Conservation (phyloP, 2,113 vertebrate genomes). For the Eolophus roseicapilla region DNA sequence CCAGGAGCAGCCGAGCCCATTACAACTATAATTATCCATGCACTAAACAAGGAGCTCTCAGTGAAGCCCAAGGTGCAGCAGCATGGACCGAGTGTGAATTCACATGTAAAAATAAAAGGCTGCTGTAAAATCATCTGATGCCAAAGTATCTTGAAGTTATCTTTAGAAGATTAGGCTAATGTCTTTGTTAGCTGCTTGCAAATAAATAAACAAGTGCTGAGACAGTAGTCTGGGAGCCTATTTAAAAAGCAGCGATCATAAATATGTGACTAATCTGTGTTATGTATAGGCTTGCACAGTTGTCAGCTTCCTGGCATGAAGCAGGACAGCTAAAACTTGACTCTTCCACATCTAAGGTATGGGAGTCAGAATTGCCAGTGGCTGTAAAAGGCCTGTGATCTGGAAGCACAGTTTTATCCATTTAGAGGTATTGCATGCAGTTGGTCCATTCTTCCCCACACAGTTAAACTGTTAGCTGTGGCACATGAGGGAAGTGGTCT, state of each 20-base stretch:
- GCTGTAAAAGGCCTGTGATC: conserved; percentile 6
- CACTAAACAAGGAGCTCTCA: conserved; percentile 9
- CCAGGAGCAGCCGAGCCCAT: background rate
- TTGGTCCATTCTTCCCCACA: background rate
- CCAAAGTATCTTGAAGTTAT: conserved; percentile 23
- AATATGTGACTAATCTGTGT: conserved; percentile 46
- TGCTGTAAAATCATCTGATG: conserved; percentile 36
- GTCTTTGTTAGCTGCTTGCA: conserved; percentile 49
- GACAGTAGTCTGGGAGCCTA: conserved; percentile 36
- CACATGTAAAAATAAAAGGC: conserved; percentile 43
- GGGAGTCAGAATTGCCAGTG: background rate
- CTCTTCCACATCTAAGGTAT: background rate
- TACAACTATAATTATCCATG: conserved; percentile 56
- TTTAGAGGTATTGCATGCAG: background rate
- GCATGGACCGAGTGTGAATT: background rate
- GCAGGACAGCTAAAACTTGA: background rate
- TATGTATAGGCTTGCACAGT: conserved; percentile 25
- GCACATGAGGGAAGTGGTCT: background rate
- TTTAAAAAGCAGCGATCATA: conserved; percentile 7
- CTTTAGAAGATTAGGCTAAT: conserved; percentile 63
- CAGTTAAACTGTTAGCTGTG: background rate
- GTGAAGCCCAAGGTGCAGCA: background rate
- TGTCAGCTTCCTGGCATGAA: conserved; percentile 16
- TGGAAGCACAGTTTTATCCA: background rate
- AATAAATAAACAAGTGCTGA: conserved; percentile 52